Percentiles rank a stretch among this genome's conserved stretches.
These are phyloP conservation scores for Herpailurus yagouaroundi DNA, from an alignment of 2,113 vertebrate genomes.

Conservation along the genomic window DNA sequence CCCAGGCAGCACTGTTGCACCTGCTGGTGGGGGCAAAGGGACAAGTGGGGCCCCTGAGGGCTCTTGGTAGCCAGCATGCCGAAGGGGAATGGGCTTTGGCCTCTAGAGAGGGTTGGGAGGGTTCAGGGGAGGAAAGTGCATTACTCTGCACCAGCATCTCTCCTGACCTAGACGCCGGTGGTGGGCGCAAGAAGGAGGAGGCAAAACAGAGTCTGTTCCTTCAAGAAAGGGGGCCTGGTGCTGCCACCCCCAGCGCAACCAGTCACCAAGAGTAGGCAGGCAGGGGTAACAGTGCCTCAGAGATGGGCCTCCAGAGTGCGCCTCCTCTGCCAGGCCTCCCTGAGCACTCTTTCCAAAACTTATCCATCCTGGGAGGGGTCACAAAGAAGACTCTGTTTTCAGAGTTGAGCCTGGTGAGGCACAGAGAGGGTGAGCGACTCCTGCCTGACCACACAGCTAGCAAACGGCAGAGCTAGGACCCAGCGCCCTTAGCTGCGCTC, in stretches of 20 bases:
- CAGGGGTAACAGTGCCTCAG: not conserved
- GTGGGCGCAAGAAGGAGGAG: not conserved
- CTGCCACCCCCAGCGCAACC: rapidly evolving
- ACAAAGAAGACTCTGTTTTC: not conserved
- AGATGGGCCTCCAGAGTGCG: not conserved
- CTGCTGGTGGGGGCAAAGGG: not conserved
- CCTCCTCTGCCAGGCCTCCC: too few relatives aligned
- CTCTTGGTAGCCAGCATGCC: not conserved
- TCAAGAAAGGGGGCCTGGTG: rapidly evolving
- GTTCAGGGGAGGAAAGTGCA: not conserved
- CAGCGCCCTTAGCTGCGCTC: too few relatives aligned
- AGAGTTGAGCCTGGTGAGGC: not conserved
- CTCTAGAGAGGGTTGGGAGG: not conserved
- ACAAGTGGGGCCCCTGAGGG: not conserved
- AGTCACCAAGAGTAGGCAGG: not conserved
- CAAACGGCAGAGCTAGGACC: not conserved
- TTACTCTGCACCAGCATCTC: not conserved
- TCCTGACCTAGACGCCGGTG: not conserved
- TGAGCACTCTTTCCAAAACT: not conserved
- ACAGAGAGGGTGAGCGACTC: not conserved
- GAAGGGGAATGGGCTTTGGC: too few relatives aligned
- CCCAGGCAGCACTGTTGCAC: not conserved
- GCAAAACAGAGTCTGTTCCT: not conserved
- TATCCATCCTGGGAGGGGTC: not conserved
- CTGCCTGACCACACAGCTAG: not conserved